A percentile compares a stretch with the other conserved stretches of the same genome.
Evolutionary conservation across 2,888 invertebrate species (phyloP).

Genomic region (Drosophila mercatorum): DNA sequence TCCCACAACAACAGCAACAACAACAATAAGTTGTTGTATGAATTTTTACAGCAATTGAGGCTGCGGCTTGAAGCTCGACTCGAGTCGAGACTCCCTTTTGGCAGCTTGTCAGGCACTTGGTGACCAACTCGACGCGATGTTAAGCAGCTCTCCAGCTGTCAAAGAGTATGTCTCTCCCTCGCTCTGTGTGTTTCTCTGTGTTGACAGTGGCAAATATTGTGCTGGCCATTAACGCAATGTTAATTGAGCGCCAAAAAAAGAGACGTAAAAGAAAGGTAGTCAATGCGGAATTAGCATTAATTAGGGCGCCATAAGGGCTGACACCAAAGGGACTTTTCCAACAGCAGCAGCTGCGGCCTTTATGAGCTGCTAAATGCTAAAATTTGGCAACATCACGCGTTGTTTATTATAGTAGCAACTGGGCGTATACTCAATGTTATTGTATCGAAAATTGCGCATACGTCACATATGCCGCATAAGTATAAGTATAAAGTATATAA

Average conservation of each 20-base stretch:
- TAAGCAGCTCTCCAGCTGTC: constrained; percentile 44
- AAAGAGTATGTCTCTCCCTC: constrained; percentile 17
- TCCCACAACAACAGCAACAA: constrained; percentile 8
- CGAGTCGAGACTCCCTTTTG: constrained; percentile 45
- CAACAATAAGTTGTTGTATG: constrained; percentile 39
- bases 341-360: constrained; percentile 18
- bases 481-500: constrained; percentile 28
- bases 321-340: constrained; percentile 14
- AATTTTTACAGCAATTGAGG: constrained; percentile 59
- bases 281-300: constrained; percentile 57
- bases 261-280: constrained; percentile 30
- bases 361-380: constrained; percentile 54
- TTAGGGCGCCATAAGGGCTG: constrained; percentile 43
- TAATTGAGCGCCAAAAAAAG: constrained; percentile 43
- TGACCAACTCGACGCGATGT: constrained; percentile 33
- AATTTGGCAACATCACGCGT: constrained; percentile 15
- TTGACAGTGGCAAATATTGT: constrained; percentile 43
- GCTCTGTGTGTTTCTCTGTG: constrained; percentile 16
- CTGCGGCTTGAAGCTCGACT: constrained; percentile 8
- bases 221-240: constrained; percentile 55
- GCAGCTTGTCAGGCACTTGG: constrained; percentile 53
- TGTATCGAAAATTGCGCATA: constrained; percentile 56
- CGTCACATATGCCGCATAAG: constrained; percentile 67
- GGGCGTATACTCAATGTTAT: constrained; percentile 60
- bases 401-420: constrained; percentile 11